Evolutionary conservation across 2,888 invertebrate genomes (phyloP).

Genomic region (Tridacna gigas): DNA sequence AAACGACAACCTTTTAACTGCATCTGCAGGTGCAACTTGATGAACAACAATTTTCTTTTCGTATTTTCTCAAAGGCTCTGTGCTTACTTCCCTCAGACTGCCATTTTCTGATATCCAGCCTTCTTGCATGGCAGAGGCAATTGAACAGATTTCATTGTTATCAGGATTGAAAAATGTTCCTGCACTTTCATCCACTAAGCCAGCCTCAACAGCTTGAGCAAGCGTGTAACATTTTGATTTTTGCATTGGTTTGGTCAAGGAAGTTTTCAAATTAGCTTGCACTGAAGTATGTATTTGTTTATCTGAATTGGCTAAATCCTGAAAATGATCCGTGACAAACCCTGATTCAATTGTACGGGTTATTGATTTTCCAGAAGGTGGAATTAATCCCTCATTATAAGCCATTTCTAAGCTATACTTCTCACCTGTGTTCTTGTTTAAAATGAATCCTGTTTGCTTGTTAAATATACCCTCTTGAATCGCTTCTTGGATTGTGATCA

Average conservation of each 20-base stretch:
- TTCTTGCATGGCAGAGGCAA: constrained; percentile 87
- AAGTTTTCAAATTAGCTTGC: constrained; percentile 55
- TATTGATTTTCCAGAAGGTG: constrained; percentile 66
- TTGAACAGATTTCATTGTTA: constrained; percentile 79
- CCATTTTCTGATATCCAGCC: constrained; percentile 90
- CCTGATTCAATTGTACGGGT: constrained; percentile 60
- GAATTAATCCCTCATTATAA: constrained; percentile 85
- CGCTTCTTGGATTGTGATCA: constrained; percentile 94
- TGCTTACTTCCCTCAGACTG: constrained; percentile 26
- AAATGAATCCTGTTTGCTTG: constrained; percentile 91
- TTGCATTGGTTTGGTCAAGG: constrained; percentile 53
- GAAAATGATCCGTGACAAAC: constrained; percentile 58
- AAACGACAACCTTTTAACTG: constrained; percentile 75
- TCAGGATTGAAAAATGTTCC: constrained; percentile 89
- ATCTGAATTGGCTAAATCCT: constrained; percentile 52
- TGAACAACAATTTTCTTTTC: constrained; percentile 64
- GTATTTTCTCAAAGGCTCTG: constrained; percentile 61
- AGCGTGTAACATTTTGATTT: constrained; percentile 85
- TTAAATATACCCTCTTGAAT: constrained; percentile 95
- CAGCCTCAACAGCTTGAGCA: constrained; percentile 87
- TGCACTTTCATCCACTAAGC: constrained; percentile 88
- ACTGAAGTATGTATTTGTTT: constrained; percentile 61
- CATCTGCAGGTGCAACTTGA: constrained; percentile 60
- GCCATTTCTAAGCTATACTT: constrained; percentile 92
- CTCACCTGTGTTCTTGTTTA: constrained; percentile 88